Percentiles rank a stretch among this genome's conserved stretches.
Conservation (phyloP, 2,888 invertebrate genomes). For the Folsomia manolachei region DNA sequence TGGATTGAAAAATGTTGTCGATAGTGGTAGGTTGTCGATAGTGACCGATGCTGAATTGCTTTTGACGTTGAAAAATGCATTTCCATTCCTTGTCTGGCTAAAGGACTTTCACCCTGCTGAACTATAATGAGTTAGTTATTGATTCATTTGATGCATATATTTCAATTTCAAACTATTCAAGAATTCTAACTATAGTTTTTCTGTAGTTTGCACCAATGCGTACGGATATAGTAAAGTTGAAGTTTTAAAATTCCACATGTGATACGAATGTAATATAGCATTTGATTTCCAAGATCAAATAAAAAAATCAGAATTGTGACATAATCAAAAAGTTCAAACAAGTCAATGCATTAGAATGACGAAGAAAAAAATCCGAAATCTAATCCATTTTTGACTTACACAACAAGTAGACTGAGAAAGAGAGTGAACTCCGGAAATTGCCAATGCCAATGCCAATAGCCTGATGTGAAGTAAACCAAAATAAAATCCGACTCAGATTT, state of each 20-base stretch:
- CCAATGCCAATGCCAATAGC: too few species aligned
- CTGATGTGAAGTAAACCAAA: neutral
- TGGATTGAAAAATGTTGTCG: neutral
- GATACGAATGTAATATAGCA: neutral
- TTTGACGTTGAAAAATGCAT: neutral
- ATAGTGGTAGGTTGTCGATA: too few species aligned
- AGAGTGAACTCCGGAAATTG: too few species aligned
- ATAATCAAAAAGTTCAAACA: conserved; percentile 20
- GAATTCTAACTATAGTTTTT: too few species aligned
- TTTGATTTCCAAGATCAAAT: neutral
- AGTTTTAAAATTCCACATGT: too few species aligned
- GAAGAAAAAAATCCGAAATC: conserved; percentile 14
- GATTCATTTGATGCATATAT: too few species aligned
- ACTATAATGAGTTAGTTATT: too few species aligned
- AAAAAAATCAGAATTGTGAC: neutral
- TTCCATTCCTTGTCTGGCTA: neutral
- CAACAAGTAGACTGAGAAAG: too few species aligned
- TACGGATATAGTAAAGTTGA: too few species aligned
- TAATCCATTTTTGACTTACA: conserved; percentile 1
- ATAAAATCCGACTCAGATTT: neutral
- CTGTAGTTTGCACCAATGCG: too few species aligned
- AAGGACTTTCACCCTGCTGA: neutral
- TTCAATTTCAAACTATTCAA: too few species aligned
- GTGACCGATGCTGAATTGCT: neutral
- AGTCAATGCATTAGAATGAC: conserved; percentile 18